Evolutionary conservation across 2,797 vertebrate species (phyloP).

Genomic region (Rhinoraja longicauda): DNA sequence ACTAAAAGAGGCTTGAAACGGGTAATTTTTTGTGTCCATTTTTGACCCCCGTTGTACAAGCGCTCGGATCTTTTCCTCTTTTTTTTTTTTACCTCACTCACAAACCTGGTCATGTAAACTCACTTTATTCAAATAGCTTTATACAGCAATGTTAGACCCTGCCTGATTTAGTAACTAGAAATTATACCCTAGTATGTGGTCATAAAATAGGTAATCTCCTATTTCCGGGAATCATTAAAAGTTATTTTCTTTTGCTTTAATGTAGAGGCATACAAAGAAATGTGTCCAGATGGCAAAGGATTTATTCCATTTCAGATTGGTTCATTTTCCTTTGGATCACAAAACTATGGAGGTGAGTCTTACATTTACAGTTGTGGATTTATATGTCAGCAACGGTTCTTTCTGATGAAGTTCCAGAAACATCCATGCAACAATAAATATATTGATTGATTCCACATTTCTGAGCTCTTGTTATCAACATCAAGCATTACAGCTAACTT

Average conservation of each 20-base stretch:
- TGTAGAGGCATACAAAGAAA: constrained; percentile 60
- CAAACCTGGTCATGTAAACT: too few species aligned
- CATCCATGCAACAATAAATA: background rate
- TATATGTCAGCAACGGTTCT: background rate
- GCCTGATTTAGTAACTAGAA: background rate
- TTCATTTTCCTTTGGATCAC: constrained; percentile 47
- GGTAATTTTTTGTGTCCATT: too few species aligned
- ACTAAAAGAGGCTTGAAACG: too few species aligned
- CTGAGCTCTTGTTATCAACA: background rate
- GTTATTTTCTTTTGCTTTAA: constrained; percentile 4
- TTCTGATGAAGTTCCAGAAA: background rate
- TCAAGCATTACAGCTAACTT: background rate
- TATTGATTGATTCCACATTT: background rate
- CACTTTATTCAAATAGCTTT: background rate
- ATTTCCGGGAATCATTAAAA: background rate
- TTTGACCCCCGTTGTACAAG: too few species aligned
- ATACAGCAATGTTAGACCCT: background rate
- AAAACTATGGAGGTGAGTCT: constrained; percentile 55
- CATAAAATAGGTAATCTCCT: background rate
- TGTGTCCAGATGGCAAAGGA: constrained; percentile 65
- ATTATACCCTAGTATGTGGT: background rate
- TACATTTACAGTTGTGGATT: background rate
- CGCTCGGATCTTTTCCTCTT: too few species aligned
- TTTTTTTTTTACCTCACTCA: too few species aligned
- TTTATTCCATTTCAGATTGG: constrained; percentile 50